Percentiles rank a stretch among this genome's conserved stretches.
Conservation (phyloP, 2,888 invertebrate genomes). For the Blera fallax region DNA sequence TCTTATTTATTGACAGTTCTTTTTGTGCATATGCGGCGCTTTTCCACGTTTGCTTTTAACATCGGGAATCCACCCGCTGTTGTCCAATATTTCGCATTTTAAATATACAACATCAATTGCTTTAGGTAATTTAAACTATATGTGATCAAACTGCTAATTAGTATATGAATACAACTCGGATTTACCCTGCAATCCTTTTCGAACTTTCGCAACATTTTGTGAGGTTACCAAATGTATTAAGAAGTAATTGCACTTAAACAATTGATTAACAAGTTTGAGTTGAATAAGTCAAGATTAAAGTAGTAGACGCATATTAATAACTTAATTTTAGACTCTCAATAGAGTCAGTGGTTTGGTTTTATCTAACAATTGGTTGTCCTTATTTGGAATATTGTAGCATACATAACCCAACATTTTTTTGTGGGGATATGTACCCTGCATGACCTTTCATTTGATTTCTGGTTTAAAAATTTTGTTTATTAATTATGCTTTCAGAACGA, state of each 20-base stretch:
- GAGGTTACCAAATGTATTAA: constrained; percentile 13
- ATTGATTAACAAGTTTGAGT: not conserved
- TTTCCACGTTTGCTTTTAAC: constrained; percentile 46
- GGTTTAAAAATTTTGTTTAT: not conserved
- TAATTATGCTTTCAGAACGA: constrained; percentile 20
- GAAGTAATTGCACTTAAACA: not conserved
- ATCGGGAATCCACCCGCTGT: not conserved
- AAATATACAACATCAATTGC: not conserved
- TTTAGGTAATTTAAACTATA: constrained; percentile 4
- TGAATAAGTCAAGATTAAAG: not conserved
- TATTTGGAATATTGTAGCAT: constrained; percentile 8
- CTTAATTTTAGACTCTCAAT: not conserved
- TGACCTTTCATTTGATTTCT: not conserved
- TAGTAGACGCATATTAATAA: not conserved
- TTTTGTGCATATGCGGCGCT: constrained; percentile 48
- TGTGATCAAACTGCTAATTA: too few species aligned
- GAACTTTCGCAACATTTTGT: not conserved
- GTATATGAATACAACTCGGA: not conserved
- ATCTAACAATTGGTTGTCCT: not conserved
- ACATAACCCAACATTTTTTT: constrained; percentile 32
- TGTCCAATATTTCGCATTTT: not conserved
- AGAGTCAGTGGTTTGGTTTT: not conserved
- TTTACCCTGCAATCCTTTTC: not conserved
- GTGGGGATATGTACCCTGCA: not conserved
- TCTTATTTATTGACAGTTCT: constrained; percentile 28